A percentile compares a stretch with the other conserved stretches of the same genome.
Conservation (phyloP, 2,113 vertebrate genomes). For the Echinops telfairi region DNA sequence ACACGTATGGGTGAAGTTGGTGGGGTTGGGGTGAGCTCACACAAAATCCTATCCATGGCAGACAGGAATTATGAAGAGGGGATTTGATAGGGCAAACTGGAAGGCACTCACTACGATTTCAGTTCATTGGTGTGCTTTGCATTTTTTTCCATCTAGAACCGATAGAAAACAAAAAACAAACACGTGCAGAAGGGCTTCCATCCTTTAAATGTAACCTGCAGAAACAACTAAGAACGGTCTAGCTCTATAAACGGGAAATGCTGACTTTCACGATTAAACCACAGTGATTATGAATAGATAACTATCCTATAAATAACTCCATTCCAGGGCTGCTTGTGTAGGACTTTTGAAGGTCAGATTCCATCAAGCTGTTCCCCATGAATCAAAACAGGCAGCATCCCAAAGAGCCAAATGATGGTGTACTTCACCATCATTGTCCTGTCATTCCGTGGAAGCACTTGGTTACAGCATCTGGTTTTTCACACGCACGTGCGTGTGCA, state of each 20-base stretch:
- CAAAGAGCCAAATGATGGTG: not conserved
- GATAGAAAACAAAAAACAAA: not conserved
- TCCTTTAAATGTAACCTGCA: constrained; percentile 55
- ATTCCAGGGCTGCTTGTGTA: not conserved
- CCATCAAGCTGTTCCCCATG: constrained; percentile 31
- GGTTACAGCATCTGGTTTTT: constrained; percentile 9
- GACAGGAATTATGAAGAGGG: not conserved
- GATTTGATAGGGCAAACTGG: not conserved
- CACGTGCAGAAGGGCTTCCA: not conserved
- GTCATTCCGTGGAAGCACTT: not conserved
- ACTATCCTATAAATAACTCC: constrained; percentile 52
- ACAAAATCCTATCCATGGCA: not conserved
- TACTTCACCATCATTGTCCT: not conserved
- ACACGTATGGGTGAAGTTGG: not conserved
- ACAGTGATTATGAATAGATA: constrained; percentile 47
- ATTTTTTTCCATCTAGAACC: not conserved
- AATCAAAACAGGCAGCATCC: constrained; percentile 18
- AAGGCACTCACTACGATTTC: not conserved
- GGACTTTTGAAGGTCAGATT: not conserved
- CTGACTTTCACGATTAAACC: constrained; percentile 49
- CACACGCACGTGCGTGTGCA: constrained; percentile 38
- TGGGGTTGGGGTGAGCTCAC: too few relatives aligned
- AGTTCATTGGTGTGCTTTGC: not conserved
- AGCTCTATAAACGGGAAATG: constrained; percentile 60
- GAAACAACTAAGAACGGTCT: constrained; percentile 25